Conservation (phyloP, 2,113 vertebrate species). For the Galeopterus variegatus region DNA sequence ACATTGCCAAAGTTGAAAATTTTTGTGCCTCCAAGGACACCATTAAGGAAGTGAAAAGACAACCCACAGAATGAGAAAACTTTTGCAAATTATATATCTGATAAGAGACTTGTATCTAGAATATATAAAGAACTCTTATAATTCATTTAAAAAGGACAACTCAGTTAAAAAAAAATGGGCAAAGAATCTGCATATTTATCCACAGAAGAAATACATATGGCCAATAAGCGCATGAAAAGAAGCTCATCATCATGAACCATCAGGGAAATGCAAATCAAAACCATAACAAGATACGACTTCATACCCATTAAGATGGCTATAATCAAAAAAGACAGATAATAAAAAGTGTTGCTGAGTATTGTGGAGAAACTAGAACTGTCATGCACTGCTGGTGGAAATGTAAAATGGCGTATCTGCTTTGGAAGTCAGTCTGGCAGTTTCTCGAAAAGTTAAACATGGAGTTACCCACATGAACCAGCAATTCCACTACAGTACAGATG, state of each 20-base stretch:
- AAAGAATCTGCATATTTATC: constrained; percentile 56
- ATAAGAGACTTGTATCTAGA: not conserved
- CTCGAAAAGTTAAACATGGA: constrained; percentile 46
- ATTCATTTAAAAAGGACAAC: not conserved
- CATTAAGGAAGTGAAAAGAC: constrained; percentile 15
- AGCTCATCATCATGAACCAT: not conserved
- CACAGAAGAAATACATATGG: not conserved
- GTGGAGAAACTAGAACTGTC: not conserved
- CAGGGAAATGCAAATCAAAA: constrained; percentile 49
- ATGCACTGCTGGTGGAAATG: not conserved
- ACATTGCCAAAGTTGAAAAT: constrained; percentile 17
- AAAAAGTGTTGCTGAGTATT: not conserved
- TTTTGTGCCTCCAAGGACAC: not conserved
- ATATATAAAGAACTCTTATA: constrained; percentile 22
- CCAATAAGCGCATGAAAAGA: not conserved
- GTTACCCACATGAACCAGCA: not conserved
- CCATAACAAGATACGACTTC: not conserved
- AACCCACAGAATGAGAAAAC: not conserved
- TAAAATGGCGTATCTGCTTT: not conserved
- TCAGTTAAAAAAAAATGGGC: constrained; percentile 20
- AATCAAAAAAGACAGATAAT: not conserved
- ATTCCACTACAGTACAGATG: not conserved
- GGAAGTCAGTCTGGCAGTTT: not conserved
- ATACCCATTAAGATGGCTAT: not conserved
- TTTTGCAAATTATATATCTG: constrained; percentile 1